Evolutionary conservation across 2,888 invertebrate genomes (phyloP).

Genomic region (Prosopocoilus inquinatus): DNA sequence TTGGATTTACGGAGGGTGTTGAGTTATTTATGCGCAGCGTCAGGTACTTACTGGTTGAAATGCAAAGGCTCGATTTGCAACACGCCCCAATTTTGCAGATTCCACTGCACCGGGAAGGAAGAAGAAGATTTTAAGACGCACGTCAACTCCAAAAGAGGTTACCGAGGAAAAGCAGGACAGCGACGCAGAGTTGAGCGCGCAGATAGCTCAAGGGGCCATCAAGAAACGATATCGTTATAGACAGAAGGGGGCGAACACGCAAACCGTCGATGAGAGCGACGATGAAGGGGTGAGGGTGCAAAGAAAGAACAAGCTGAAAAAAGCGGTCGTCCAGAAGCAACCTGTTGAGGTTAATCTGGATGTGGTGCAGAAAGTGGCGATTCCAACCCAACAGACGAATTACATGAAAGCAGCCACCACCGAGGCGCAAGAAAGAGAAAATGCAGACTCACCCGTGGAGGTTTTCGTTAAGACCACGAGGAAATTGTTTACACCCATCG

Average conservation of each 20-base stretch:
- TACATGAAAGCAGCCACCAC: conserved; percentile 27
- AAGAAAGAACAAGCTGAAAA: conserved; percentile 21
- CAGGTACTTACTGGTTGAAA: conserved; percentile 36
- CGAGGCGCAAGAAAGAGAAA: conserved; percentile 1
- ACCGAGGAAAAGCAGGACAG: conserved; percentile 6
- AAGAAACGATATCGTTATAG: conserved; percentile 43
- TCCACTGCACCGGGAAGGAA: conserved; percentile 36
- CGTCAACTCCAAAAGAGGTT: conserved; percentile 16
- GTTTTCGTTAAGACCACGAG: conserved; percentile 78
- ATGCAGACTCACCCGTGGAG: conserved; percentile 51
- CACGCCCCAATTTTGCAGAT: conserved; percentile 30
- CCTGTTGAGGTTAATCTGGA: conserved; percentile 28
- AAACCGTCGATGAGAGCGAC: conserved; percentile 38
- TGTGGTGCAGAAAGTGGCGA: conserved; percentile 36
- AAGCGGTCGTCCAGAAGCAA: conserved; percentile 8
- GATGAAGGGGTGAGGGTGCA: conserved; percentile 37
- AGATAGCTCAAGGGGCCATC: conserved; percentile 39
- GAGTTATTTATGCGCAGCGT: conserved; percentile 46
- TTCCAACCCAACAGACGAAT: conserved; percentile 36
- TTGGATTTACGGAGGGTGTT: conserved; percentile 48
- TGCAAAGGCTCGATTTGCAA: not conserved
- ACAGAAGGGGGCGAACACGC: conserved; percentile 38
- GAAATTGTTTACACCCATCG: conserved; percentile 70
- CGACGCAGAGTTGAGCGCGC: conserved; percentile 14
- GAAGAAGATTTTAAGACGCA: conserved; percentile 37